These are phyloP conservation scores for Sandelia bainsii DNA, from an alignment of 2,797 vertebrate species.

Conservation along the genomic window DNA sequence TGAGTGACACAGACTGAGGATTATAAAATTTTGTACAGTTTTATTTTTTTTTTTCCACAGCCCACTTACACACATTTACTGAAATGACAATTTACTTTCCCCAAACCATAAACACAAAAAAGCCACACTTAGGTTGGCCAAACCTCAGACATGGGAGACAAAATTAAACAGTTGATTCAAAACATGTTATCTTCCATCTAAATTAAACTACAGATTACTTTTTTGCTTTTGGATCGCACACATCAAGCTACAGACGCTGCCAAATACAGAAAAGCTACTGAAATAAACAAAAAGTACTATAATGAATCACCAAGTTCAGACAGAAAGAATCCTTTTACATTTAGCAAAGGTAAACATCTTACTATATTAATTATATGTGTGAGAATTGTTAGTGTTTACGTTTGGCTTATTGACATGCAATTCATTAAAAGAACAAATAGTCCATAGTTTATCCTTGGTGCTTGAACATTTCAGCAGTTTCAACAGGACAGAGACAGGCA, in stretches of 20 bases:
- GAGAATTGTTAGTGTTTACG: not conserved
- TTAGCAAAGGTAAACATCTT: not conserved
- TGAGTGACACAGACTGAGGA: constrained; percentile 21
- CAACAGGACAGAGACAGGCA: too few species aligned
- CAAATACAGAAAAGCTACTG: constrained; percentile 9
- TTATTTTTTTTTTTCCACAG: constrained; percentile 43
- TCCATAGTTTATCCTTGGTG: too few species aligned
- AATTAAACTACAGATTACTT: constrained; percentile 45
- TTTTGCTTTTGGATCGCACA: constrained; percentile 15
- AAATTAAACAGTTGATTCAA: constrained; percentile 62
- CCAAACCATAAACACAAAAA: constrained; percentile 59
- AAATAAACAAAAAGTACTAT: constrained; percentile 1
- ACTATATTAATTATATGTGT: not conserved
- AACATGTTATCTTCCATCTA: constrained; percentile 70
- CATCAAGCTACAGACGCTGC: constrained; percentile 6
- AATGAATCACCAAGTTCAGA: constrained; percentile 10
- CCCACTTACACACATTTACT: constrained; percentile 39
- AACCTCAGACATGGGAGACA: constrained; percentile 63
- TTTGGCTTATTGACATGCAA: not conserved
- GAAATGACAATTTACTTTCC: constrained; percentile 66
- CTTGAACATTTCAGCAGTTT: too few species aligned
- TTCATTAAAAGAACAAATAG: too few species aligned
- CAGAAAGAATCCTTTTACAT: not conserved
- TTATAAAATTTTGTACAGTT: constrained; percentile 30
- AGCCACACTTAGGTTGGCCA: constrained; percentile 58